Conservation (phyloP, 2,797 vertebrate genomes). For the Oryzias dopingdopingensis region DNA sequence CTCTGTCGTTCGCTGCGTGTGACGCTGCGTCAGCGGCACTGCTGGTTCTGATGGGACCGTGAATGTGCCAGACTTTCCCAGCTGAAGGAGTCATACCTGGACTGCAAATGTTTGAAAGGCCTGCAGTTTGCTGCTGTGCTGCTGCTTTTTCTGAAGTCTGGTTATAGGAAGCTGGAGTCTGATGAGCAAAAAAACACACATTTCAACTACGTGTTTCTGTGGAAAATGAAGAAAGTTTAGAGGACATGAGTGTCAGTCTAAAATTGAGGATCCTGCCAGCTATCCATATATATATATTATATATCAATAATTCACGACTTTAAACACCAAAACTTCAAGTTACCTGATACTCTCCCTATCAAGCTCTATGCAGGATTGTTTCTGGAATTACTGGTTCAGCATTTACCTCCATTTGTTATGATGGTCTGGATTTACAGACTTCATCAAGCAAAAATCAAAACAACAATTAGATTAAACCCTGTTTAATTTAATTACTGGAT, state of each 20-base stretch:
- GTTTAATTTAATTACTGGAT: no score
- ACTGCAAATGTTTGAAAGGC: background rate
- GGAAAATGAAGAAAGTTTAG: background rate
- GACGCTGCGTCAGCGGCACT: conserved; percentile 3
- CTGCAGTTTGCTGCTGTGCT: background rate
- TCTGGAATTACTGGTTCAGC: no score
- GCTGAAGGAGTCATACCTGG: background rate
- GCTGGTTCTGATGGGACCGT: conserved; percentile 8
- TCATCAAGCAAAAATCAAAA: no score
- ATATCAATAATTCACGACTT: no score
- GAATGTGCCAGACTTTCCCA: conserved; percentile 2
- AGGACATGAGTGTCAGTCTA: background rate
- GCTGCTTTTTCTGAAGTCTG: background rate
- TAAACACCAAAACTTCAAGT: no score
- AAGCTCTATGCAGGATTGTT: no score
- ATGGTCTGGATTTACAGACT: no score
- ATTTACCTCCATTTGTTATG: no score
- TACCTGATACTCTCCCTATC: no score
- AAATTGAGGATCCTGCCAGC: background rate
- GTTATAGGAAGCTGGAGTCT: conserved; percentile 1
- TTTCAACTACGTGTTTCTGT: background rate
- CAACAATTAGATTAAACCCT: no score
- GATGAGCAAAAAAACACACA: background rate
- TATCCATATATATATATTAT: background rate
- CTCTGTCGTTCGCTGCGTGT: background rate